phyloP scores from a whole-genome alignment of 2,113 vertebrate species.

The Brachyhypopomus occidentalis region DNA sequence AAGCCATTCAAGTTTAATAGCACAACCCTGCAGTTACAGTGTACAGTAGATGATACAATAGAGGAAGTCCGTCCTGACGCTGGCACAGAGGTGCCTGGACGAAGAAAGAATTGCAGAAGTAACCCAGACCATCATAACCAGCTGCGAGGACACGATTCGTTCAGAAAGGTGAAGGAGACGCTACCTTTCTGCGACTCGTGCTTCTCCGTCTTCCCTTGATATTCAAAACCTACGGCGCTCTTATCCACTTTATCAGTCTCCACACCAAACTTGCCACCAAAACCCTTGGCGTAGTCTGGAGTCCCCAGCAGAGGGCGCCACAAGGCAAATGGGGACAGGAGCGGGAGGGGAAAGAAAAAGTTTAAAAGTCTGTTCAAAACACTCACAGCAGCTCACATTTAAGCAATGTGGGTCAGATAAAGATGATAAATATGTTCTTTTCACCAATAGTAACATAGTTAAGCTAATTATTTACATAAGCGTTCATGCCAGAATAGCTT shows the following conservation, averaged over 20 bases:
- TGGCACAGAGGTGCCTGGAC: no score
- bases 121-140: no score
- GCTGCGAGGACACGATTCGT: no score
- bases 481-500: no score
- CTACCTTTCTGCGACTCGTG: slow-evolving; percentile 94
- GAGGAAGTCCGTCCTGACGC: no score
- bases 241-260: slow-evolving; percentile 95
- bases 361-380: not conserved
- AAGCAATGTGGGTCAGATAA: not conserved
- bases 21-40: not conserved
- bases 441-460: no score
- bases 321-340: slow-evolving; percentile 33
- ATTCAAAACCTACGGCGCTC: slow-evolving; percentile 92
- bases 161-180: not conserved
- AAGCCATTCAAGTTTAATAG: no score
- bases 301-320: not conserved
- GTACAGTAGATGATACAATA: no score
- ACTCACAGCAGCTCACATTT: not conserved
- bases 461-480: not conserved
- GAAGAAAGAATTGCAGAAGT: no score
- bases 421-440: no score
- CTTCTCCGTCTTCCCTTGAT: slow-evolving; percentile 91
- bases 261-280: slow-evolving; percentile 89
- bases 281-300: slow-evolving; percentile 90
- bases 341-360: not conserved